Evolutionary conservation across 1,140 invertebrate genomes (phyloP).

Genomic region (Drosophila ohnishii): DNA sequence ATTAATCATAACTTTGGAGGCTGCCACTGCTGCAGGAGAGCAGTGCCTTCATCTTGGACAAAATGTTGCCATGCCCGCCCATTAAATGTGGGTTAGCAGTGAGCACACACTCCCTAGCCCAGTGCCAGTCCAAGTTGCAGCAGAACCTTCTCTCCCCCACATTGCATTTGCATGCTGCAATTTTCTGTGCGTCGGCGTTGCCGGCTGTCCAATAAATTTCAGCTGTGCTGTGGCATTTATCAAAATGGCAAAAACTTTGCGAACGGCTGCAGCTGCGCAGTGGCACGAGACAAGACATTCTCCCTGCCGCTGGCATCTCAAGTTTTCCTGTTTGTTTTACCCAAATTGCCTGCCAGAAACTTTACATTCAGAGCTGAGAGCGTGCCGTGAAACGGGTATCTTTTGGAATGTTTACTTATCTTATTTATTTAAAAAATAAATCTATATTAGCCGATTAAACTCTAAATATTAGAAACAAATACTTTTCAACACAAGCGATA

Average conservation of each 20-base stretch:
- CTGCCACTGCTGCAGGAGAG: slow-evolving; percentile 39
- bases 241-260: slow-evolving; percentile 62
- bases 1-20: slow-evolving; percentile 79
- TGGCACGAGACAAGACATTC: slow-evolving; percentile 43
- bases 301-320: slow-evolving; percentile 36
- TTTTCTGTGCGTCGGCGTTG: slow-evolving; percentile 43
- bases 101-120: not conserved
- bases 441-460: too few relatives aligned
- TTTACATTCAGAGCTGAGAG: slow-evolving; percentile 8
- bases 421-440: not conserved
- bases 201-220: slow-evolving; percentile 70
- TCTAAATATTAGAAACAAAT: not conserved
- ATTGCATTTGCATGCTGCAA: slow-evolving; percentile 44
- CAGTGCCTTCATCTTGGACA: slow-evolving; percentile 46
- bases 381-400: not conserved
- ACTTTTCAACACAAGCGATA: not conserved
- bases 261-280: slow-evolving; percentile 66
- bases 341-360: slow-evolving; percentile 43
- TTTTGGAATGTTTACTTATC: not conserved
- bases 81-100: slow-evolving; percentile 72
- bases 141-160: slow-evolving; percentile 7
- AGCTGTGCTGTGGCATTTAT: slow-evolving; percentile 59
- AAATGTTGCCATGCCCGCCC: slow-evolving; percentile 49
- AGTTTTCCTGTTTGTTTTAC: slow-evolving; percentile 45
- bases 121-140: slow-evolving; percentile 19